Base-by-base conservation (phyloP, 1,140 invertebrate species). In the Spodoptera litura region DNA sequence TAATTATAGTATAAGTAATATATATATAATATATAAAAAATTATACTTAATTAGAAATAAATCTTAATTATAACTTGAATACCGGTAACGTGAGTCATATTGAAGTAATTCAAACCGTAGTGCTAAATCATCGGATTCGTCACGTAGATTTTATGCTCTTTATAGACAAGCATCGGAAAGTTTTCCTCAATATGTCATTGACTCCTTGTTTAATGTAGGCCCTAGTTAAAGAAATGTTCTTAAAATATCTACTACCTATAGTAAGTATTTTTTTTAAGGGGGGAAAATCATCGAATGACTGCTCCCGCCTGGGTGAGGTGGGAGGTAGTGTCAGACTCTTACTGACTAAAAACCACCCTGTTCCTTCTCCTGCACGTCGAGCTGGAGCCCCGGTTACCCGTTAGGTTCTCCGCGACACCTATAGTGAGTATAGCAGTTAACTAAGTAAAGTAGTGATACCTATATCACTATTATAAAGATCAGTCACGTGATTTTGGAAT, bases 121-220 rank as follows among this genome's bases (percentile, higher is more conserved):
- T 85, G 64, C 70, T 79, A 70, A 81, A 86, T 82, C 79, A 82
- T 81, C 80, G 77, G 68, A 88, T 88, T 86, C 81, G 89, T 89
- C 87, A 90, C 89, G 89, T 88, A 86, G 73, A 88, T 90, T 91
- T 90, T 89, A 87, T 83, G 90, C 81, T 85, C 84, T 91, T 89
- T 87, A 87, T 80, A 80, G 81, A 78, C 78, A 78, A 85, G 78
- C 85, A 87, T 82, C 77, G 82, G 75, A 85, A 82, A 88, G 78
- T 90, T 91, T 91, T 91, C 90, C 89, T 91, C 85, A 89, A 89
- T 89, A 82, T 89, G 90, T 89, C 90, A 85, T 85, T 90, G 90
- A 90, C 90, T 73, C 77, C 77, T 78, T 49, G 72, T 89, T 85
- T 71, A 79, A 49, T 80, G 76, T 82, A 79, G 73, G 78, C 80